Conservation (phyloP, 2,113 vertebrate species). For the Australoheros scitulus region DNA sequence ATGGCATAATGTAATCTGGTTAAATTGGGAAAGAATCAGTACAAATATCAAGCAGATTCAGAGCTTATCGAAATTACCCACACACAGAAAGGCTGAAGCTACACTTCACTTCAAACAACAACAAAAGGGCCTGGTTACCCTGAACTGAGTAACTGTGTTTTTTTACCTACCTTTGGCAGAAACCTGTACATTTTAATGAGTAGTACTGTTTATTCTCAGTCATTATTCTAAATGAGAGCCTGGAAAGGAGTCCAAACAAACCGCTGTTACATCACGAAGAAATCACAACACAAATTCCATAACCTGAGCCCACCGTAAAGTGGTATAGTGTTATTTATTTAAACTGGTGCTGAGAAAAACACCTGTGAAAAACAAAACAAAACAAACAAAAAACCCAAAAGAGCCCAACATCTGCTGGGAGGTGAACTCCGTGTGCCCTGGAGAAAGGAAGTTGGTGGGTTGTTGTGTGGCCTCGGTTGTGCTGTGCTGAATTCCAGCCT, state of each 20-base stretch:
- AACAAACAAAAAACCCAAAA: conserved; percentile 12
- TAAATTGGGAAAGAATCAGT: not conserved
- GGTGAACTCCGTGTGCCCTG: conserved; percentile 53
- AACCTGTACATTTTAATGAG: conserved; percentile 21
- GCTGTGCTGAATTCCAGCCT: conserved; percentile 45
- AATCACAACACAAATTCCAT: conserved; percentile 23
- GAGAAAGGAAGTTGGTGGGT: conserved; percentile 45
- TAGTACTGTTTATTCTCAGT: conserved; percentile 18
- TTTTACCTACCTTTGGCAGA: conserved; percentile 25
- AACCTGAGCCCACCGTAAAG: not conserved
- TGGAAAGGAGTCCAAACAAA: conserved; percentile 36
- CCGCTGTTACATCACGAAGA: conserved; percentile 11
- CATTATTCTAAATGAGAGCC: conserved; percentile 44
- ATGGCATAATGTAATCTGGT: conserved; percentile 20
- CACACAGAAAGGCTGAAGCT: not conserved
- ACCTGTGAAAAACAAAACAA: conserved; percentile 30
- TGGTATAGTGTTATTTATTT: conserved; percentile 2
- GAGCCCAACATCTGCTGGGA: conserved; percentile 52
- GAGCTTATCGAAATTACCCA: conserved; percentile 10
- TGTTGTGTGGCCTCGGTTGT: conserved; percentile 56
- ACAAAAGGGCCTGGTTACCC: conserved; percentile 23
- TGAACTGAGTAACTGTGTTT: conserved; percentile 13
- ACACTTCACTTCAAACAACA: conserved; percentile 32
- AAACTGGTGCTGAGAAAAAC: conserved; percentile 6
- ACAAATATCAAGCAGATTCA: conserved; percentile 21